Base-by-base conservation (phyloP, 2,888 invertebrate species). In the Coronaproctus castanopsis region DNA sequence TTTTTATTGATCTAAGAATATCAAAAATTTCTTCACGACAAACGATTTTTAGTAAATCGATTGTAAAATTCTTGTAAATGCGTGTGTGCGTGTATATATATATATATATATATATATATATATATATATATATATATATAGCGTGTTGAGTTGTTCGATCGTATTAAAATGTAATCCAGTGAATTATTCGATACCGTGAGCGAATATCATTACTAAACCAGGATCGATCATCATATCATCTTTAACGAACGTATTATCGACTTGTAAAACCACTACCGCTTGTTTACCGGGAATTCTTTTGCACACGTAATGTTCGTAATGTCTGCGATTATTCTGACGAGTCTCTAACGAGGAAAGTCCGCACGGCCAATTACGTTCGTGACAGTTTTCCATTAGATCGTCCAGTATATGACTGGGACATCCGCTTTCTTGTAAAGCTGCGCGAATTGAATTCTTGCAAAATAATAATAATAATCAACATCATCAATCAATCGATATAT, bases 181-280 rank as follows among this genome's bases (percentile, higher is more conserved):
- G n/a, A n/a, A n/a, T 54, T 62, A 87, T 73, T 88, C 88, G 67
- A 95, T 91, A 63, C 95, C 96, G 73, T 96, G 95, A 62, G 96
- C 96, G 75, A 96, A 96, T 69, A 96, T 95, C 93, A 96, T 93
- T 57, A 96, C 93, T 64, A 96, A 79, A 1, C 95, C 96, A 0
- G 95, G 95, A 67, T 93, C 92, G 51, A 90, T 80, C 81, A 95
- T 91, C 81, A 96, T 89, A 68, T 95, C 92, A 64, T 91, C 91
- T 60, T 88, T 85, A 78, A 96, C 92, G 71, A 95, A 95, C 2
- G 83, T 78, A 71, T 96, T 96, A 74, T 96, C 95, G 72, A 92
- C 92, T 63, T 88, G 86, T 65, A 96, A 79, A 49, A 95, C 93
- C 63, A 95, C 78, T 59, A 96, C 95, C 5, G 95, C 95, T 73